These are phyloP conservation scores for Beaufortia kweichowensis DNA, from an alignment of 2,113 vertebrate genomes.

Conservation along the genomic window DNA sequence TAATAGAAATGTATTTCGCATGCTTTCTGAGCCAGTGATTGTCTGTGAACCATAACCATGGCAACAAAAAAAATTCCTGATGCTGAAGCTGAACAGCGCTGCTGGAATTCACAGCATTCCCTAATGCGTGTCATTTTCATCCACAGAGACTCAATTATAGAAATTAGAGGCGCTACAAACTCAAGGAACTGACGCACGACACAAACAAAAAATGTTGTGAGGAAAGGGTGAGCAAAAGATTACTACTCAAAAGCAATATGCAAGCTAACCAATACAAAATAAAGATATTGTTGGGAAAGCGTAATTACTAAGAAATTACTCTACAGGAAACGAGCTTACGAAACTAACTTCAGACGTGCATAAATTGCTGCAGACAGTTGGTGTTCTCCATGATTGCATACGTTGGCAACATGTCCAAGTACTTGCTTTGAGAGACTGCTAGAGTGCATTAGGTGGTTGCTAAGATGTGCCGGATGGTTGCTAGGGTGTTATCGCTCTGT, in stretches of 20 bases:
- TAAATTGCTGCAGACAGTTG: no score
- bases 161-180: slow-evolving; percentile 44
- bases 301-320: neutral
- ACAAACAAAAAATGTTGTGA: neutral
- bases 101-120: slow-evolving; percentile 41
- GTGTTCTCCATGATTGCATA: no score
- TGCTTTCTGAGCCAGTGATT: slow-evolving; percentile 26
- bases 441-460: no score
- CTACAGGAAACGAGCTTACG: neutral
- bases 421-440: no score
- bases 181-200: neutral
- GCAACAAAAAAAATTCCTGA: slow-evolving; percentile 40
- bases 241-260: neutral
- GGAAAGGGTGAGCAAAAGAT: neutral
- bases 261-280: neutral
- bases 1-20: neutral
- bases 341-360: neutral
- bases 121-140: slow-evolving; percentile 29
- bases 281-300: neutral
- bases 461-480: no score
- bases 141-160: slow-evolving; percentile 47
- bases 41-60: slow-evolving; percentile 31
- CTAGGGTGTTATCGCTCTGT: no score
- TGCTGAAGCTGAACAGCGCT: slow-evolving; percentile 4
- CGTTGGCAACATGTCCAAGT: no score